phyloP scores from a whole-genome alignment of 2,113 vertebrate species.

The Phalacrocorax aristotelis region DNA sequence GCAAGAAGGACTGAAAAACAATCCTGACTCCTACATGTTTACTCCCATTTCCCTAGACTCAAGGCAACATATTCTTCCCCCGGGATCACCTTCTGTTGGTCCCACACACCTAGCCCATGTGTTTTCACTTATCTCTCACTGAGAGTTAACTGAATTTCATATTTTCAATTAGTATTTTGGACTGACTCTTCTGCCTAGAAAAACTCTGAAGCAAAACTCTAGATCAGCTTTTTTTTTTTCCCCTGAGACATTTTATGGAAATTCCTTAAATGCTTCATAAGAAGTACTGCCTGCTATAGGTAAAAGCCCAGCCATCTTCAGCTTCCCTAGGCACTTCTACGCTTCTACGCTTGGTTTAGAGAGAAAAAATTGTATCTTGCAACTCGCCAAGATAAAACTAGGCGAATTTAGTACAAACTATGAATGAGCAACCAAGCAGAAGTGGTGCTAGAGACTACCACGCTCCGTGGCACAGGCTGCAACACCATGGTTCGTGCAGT shows the following conservation, averaged over 20 bases:
- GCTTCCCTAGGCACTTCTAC: not conserved
- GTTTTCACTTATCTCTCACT: not conserved
- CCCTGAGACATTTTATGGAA: not conserved
- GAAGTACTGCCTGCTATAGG: not conserved
- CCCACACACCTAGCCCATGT: not conserved
- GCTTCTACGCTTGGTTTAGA: not conserved
- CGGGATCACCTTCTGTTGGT: not conserved
- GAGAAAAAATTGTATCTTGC: not conserved
- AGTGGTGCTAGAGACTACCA: not conserved
- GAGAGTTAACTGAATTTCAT: not conserved
- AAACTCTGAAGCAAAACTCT: not conserved
- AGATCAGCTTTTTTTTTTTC: not conserved
- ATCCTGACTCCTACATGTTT: not conserved
- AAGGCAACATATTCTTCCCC: not conserved
- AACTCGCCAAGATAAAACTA: not conserved
- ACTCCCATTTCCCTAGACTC: not conserved
- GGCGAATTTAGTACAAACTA: not conserved
- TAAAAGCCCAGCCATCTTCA: not conserved
- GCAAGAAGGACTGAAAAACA: not conserved
- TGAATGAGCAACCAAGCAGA: not conserved
- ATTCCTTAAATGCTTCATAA: not conserved
- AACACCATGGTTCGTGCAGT: fast-evolving
- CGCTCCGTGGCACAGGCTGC: fast-evolving
- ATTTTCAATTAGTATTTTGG: not conserved
- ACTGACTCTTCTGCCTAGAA: not conserved